A percentile compares a stretch with the other conserved stretches of the same genome.
phyloP scores from a whole-genome alignment of 1,140 invertebrate species.

The Akabosia matsudoensis region DNA sequence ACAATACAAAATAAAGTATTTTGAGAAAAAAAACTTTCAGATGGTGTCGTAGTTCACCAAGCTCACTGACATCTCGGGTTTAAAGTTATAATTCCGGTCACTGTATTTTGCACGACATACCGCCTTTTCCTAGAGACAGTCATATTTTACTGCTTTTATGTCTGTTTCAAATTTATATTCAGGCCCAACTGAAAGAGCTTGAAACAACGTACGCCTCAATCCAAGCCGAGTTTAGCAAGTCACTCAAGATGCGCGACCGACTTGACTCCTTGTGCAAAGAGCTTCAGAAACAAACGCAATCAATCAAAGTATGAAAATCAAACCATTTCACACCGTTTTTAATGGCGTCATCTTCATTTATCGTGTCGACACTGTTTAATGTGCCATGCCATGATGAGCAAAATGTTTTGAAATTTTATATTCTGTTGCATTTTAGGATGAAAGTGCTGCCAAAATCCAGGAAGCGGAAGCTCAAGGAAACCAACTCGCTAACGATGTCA shows the following conservation, averaged over 20 bases:
- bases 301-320: constrained; percentile 38
- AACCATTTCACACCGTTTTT: neutral
- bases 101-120: too few relatives aligned
- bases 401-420: neutral
- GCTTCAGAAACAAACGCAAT: constrained; percentile 40
- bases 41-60: too few relatives aligned
- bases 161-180: constrained; percentile 6
- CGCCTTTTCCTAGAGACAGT: too few relatives aligned
- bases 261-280: constrained; percentile 43
- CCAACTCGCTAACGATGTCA: constrained; percentile 38
- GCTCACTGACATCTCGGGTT: too few relatives aligned
- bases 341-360: neutral
- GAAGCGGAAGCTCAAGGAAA: constrained; percentile 38
- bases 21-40: too few relatives aligned
- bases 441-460: constrained; percentile 36
- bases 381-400: too few relatives aligned
- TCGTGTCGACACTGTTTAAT: neutral
- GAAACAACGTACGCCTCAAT: constrained; percentile 27
- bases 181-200: constrained; percentile 33
- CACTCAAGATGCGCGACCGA: constrained; percentile 31
- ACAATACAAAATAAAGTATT: too few relatives aligned
- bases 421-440: too few relatives aligned
- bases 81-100: too few relatives aligned
- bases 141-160: neutral
- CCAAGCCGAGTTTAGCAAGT: constrained; percentile 35